These are phyloP conservation scores for human (Homo sapiens) DNA, from an alignment of 2,113 vertebrate species.

Conservation along the genomic window GRCh38 chr1:6496001-6496500, in stretches of 20 bases:
- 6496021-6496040: not conserved
- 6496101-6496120: not conserved
- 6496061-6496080: not conserved
- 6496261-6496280: not conserved
- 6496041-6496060: not conserved
- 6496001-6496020: not conserved
- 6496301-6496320: not conserved
- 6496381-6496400: constrained; percentile 82
- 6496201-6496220: not conserved
- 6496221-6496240: not conserved
- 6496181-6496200: not conserved
- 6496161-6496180: not conserved
- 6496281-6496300: not conserved
- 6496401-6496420: constrained; percentile 83
- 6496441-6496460: not conserved
- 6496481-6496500: constrained; percentile 87
- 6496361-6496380: constrained; percentile 78
- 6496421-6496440: not conserved
- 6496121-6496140: not conserved
- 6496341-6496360: not conserved
- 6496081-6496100: not conserved
- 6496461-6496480: not conserved
- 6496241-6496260: not conserved
- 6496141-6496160: not conserved
- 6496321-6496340: not conserved